Evolutionary conservation across 2,888 invertebrate genomes (phyloP).

Genomic region (Xanthorhoe spadicearia): DNA sequence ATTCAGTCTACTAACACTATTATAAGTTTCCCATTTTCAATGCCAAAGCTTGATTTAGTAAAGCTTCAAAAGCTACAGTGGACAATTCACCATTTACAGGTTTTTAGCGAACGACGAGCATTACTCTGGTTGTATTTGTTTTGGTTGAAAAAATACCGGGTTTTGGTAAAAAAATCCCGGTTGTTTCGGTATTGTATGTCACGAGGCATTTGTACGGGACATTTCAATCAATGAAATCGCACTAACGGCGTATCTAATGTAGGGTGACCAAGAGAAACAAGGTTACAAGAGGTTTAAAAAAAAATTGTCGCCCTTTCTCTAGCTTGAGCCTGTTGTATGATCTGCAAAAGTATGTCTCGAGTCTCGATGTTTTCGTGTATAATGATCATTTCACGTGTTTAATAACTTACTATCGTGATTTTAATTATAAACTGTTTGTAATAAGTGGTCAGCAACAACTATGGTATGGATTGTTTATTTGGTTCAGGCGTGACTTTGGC

Average conservation of each 20-base stretch:
- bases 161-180: conserved; percentile 19
- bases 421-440: too few species aligned
- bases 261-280: conserved; percentile 43
- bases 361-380: too few species aligned
- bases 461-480: too few species aligned
- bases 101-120: not conserved
- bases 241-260: conserved; percentile 52
- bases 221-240: conserved; percentile 70
- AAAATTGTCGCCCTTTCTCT: too few species aligned
- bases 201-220: conserved; percentile 46
- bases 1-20: too few species aligned
- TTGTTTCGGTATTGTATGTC: conserved; percentile 32
- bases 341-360: too few species aligned
- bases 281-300: conserved; percentile 6
- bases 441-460: too few species aligned
- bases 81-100: not conserved
- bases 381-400: too few species aligned
- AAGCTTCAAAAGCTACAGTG: not conserved
- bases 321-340: too few species aligned
- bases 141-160: conserved; percentile 16
- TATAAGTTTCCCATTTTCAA: too few species aligned
- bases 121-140: conserved; percentile 20
- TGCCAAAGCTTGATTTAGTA: not conserved
- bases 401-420: too few species aligned
- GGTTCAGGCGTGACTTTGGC: too few species aligned